Evolutionary conservation across 2,888 invertebrate genomes (phyloP).

Genomic region (Anagyrus pseudococci): DNA sequence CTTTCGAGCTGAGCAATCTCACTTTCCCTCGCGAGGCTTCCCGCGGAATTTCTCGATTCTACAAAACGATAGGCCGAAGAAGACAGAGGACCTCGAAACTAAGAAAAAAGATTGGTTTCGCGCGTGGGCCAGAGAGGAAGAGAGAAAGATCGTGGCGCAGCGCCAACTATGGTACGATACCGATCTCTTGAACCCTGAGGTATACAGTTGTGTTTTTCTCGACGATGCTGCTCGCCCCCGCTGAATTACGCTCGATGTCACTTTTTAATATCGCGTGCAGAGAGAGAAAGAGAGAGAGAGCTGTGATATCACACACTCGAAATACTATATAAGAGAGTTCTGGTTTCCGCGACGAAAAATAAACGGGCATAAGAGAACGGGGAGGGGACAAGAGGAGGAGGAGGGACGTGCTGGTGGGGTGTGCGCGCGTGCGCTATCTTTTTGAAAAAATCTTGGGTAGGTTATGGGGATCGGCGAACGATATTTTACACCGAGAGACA

Average conservation of each 20-base stretch:
- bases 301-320: background rate
- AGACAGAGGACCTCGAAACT: background rate
- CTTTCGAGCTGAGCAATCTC: background rate
- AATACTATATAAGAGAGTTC: background rate
- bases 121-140: no score
- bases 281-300: background rate
- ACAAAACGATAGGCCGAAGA: background rate
- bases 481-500: slow-evolving; percentile 10
- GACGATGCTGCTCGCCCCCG: background rate
- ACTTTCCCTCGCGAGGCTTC: slow-evolving; percentile 4
- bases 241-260: background rate
- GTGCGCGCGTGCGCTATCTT: slow-evolving; percentile 8
- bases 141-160: background rate
- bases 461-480: slow-evolving; percentile 13
- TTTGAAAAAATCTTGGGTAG: slow-evolving; percentile 15
- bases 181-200: background rate
- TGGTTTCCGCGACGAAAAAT: background rate
- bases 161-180: background rate
- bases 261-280: background rate
- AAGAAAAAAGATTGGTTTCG: background rate
- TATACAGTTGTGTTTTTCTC: no score
- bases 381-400: no score
- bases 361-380: background rate
- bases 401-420: background rate
- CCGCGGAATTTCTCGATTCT: slow-evolving; percentile 19